Evolutionary conservation across 2,888 invertebrate species (phyloP), one percentile per base, ranked within the genome.

Genomic region (Saturnia japonica): DNA sequence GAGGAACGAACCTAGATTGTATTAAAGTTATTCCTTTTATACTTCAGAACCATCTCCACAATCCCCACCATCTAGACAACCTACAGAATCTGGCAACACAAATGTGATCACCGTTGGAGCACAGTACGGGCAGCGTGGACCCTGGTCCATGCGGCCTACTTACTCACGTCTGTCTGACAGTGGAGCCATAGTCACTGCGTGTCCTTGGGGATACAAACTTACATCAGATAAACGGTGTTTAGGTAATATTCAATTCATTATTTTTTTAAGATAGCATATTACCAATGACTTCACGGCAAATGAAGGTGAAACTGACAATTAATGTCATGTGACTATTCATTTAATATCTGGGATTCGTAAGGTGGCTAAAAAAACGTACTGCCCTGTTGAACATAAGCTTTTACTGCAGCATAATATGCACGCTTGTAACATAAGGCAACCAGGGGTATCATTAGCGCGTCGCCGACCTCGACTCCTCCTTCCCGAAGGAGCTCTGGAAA

Each of bases 121-220:
- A 0, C 92, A 93, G 77, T 93, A 90, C 77, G 93, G 94, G 0
- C 88, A 90, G 71, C 83, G 89, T 0, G 92, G 94, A 0, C 79
- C 88, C 0, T 84, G 85, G 74, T 86, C 86, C 57, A 78, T 86
- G 4, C 76, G 90, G 11, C 91, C 93, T 0, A 79, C 83, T 0
- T 85, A 82, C 79, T 76, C 85, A 0, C 80, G 89, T 1, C 76
- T 85, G 0, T 83, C 84, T 12, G 82, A 82, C 68, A 78, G 82
- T 0, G 89, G 88, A 0, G 81, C 86, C 0, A 72, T 91, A 40
- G 76, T 86, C 42, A 80, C 86, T 14, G 81, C 88, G 0, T 98
- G 98, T 82, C 97, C 97, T 0, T 95, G 95, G 75, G 98, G 98
- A 0, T 98, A 98, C 84, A 95, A 95, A 73, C 90, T 98, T 14